Conservation (phyloP, 2,113 vertebrate genomes). For the Platichthys stellatus region DNA sequence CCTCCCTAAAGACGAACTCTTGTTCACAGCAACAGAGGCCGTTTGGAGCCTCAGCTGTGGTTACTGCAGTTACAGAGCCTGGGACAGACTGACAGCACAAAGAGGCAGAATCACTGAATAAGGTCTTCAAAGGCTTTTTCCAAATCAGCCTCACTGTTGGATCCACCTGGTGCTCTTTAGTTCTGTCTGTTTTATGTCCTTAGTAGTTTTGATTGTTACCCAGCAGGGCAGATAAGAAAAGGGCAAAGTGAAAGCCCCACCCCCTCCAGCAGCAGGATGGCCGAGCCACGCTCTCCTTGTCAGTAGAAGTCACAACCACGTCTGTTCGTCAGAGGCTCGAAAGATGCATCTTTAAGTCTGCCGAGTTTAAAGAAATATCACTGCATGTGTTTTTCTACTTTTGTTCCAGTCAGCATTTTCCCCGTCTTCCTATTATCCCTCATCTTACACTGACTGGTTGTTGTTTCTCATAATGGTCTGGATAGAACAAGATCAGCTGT, state of each 20-base stretch:
- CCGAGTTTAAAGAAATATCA: conserved; percentile 41
- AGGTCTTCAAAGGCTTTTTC: conserved; percentile 60
- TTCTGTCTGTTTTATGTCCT: conserved; percentile 61
- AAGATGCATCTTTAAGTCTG: conserved; percentile 33
- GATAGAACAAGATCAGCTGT: conserved; percentile 26
- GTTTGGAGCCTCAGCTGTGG: conserved; percentile 10
- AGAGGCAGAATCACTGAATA: conserved; percentile 56
- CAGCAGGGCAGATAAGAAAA: conserved; percentile 61
- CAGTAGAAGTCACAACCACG: conserved; percentile 34
- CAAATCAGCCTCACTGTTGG: conserved; percentile 58
- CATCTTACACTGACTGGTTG: background rate
- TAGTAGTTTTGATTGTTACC: conserved; percentile 63
- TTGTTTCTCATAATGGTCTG: background rate
- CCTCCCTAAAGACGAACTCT: conserved; percentile 7
- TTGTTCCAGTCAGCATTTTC: background rate
- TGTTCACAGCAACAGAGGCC: conserved; percentile 9
- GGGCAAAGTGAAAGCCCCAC: conserved; percentile 53
- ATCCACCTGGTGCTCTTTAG: conserved; percentile 51
- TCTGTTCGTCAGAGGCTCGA: conserved; percentile 42
- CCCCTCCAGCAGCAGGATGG: conserved; percentile 39
- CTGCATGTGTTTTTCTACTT: conserved; percentile 20
- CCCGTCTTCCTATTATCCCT: conserved; percentile 1
- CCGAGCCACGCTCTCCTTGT: conserved; percentile 30
- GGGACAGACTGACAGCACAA: conserved; percentile 44
- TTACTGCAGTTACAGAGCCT: conserved; percentile 17